Evolutionary conservation across 2,888 invertebrate species (phyloP).

Genomic region (Biston stratarius): DNA sequence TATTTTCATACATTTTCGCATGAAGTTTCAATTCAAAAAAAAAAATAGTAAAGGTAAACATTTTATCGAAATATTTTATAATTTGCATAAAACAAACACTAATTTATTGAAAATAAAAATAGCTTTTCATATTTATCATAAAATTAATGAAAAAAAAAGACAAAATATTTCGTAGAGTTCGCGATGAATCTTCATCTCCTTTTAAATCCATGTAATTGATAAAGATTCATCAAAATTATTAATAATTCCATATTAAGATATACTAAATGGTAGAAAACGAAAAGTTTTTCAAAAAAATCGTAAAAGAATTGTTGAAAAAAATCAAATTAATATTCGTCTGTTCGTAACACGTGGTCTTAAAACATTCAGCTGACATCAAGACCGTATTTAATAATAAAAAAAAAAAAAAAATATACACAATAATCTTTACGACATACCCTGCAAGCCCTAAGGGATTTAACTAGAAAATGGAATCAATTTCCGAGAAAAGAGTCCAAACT

Average conservation of each 20-base stretch:
- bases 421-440: conserved; percentile 10
- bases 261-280: conserved; percentile 41
- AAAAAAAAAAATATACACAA: conserved; percentile 20
- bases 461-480: conserved; percentile 51
- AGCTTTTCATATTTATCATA: background rate
- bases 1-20: background rate
- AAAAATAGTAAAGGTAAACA: background rate
- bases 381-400: too few relatives aligned
- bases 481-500: conserved; percentile 52
- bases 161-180: background rate
- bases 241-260: background rate
- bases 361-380: too few relatives aligned
- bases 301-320: background rate
- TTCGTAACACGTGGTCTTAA: background rate
- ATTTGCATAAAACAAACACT: background rate
- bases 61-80: background rate
- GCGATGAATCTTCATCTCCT: conserved; percentile 16
- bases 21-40: background rate
- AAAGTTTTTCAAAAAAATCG: conserved; percentile 33
- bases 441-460: conserved; percentile 38
- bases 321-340: conserved; percentile 2
- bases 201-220: conserved; percentile 35
- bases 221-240: conserved; percentile 11
- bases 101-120: background rate
- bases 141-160: background rate